Conservation (phyloP, 2,888 invertebrate species). For the Lysandra coridon region DNA sequence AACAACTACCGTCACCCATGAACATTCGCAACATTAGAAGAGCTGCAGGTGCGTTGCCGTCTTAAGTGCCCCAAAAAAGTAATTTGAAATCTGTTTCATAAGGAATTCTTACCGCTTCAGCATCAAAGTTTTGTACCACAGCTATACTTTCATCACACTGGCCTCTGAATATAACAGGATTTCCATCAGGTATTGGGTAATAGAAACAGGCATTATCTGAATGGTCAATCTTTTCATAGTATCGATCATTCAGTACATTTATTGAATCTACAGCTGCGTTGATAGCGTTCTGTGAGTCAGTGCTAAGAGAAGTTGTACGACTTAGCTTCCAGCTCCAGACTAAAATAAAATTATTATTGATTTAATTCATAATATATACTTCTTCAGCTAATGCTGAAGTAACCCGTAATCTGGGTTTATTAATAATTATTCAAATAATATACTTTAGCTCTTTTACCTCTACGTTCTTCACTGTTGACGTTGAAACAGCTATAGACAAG, state of each 20-base stretch:
- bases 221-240: conserved; percentile 48
- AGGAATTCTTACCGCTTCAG: conserved; percentile 43
- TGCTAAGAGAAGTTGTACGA: conserved; percentile 45
- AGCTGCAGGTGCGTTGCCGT: too few relatives aligned
- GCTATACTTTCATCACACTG: conserved; percentile 49
- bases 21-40: too few relatives aligned
- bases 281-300: conserved; percentile 39
- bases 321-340: conserved; percentile 62
- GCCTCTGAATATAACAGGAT: conserved; percentile 50
- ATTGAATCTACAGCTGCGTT: conserved; percentile 45
- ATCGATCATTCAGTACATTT: conserved; percentile 49
- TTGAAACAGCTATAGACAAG: conserved; percentile 82
- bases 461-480: conserved; percentile 57
- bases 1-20: too few relatives aligned
- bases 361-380: not conserved
- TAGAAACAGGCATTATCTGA: conserved; percentile 49
- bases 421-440: too few relatives aligned
- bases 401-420: too few relatives aligned
- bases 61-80: too few relatives aligned
- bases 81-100: not conserved
- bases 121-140: conserved; percentile 49
- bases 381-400: too few relatives aligned
- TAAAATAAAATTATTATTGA: conserved; percentile 39
- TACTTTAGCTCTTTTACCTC: conserved; percentile 44
- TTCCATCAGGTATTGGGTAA: conserved; percentile 45